Evolutionary conservation across 2,113 vertebrate genomes (phyloP).

Genomic region (Alces alces): DNA sequence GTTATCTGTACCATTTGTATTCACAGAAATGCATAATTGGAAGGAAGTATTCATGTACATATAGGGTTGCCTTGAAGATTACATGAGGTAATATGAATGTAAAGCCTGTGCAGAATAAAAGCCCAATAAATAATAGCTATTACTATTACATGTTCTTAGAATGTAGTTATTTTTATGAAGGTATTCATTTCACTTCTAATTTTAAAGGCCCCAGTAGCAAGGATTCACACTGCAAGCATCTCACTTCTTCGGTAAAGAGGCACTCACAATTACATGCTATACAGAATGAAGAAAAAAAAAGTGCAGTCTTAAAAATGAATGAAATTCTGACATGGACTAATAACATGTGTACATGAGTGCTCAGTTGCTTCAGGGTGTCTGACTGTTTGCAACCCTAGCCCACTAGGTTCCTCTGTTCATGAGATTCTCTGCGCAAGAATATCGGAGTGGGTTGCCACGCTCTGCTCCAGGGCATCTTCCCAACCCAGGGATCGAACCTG

Average conservation of each 20-base stretch:
- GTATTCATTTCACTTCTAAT: not conserved
- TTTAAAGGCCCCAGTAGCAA: not conserved
- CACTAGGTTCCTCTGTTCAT: not conserved
- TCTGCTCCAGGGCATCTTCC: not conserved
- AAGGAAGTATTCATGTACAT: not conserved
- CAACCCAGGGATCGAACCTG: not conserved
- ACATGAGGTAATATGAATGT: not conserved
- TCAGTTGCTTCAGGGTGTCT: not conserved
- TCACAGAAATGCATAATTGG: not conserved
- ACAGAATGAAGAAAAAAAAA: not conserved
- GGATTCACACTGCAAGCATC: not conserved
- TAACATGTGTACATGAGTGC: not conserved
- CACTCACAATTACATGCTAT: not conserved
- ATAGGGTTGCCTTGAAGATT: not conserved
- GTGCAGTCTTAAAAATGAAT: not conserved
- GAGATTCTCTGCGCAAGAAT: not conserved
- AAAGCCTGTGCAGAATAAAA: not conserved
- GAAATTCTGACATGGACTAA: not conserved
- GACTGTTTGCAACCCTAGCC: not conserved
- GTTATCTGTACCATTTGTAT: not conserved
- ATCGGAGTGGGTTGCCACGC: not conserved
- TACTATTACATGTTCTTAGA: not conserved
- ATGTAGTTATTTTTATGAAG: not conserved
- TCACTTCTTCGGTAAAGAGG: not conserved
- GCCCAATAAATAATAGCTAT: not conserved